Conservation (phyloP, 2,888 invertebrate genomes). For the Drosophila meridiana region DNA sequence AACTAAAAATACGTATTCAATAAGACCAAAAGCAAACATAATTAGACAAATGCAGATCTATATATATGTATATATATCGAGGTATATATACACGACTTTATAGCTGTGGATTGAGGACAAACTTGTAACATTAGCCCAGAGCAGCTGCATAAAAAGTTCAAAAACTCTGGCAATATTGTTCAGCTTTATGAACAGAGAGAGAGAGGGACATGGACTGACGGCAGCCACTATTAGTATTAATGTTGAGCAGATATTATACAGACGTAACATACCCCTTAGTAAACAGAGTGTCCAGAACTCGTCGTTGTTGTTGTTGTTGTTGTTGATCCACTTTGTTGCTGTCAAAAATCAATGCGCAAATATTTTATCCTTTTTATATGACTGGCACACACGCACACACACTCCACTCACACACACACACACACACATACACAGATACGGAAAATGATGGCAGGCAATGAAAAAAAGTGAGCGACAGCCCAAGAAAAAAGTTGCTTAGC, state of each 20-base stretch:
- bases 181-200: constrained; percentile 58
- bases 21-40: constrained; percentile 23
- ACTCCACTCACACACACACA: constrained; percentile 15
- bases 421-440: constrained; percentile 23
- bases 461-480: constrained; percentile 43
- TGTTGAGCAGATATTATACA: constrained; percentile 63
- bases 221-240: constrained; percentile 27
- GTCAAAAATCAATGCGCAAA: constrained; percentile 73
- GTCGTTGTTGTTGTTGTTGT: constrained; percentile 26
- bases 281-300: constrained; percentile 38
- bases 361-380: constrained; percentile 77
- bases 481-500: constrained; percentile 55
- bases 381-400: constrained; percentile 24
- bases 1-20: constrained; percentile 19
- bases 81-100: too few species aligned
- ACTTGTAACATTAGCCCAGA: constrained; percentile 33
- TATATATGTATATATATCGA: background rate
- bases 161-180: constrained; percentile 62
- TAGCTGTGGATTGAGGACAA: constrained; percentile 8
- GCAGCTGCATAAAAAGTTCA: constrained; percentile 60
- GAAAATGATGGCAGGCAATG: constrained; percentile 39
- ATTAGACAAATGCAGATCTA: constrained; percentile 23
- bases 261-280: constrained; percentile 67
- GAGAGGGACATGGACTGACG: background rate
- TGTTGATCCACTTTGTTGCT: constrained; percentile 50